Evolutionary conservation across 2,888 invertebrate genomes (phyloP), one percentile per base, ranked within the genome.

Genomic region (Drosophila tanythrix): DNA sequence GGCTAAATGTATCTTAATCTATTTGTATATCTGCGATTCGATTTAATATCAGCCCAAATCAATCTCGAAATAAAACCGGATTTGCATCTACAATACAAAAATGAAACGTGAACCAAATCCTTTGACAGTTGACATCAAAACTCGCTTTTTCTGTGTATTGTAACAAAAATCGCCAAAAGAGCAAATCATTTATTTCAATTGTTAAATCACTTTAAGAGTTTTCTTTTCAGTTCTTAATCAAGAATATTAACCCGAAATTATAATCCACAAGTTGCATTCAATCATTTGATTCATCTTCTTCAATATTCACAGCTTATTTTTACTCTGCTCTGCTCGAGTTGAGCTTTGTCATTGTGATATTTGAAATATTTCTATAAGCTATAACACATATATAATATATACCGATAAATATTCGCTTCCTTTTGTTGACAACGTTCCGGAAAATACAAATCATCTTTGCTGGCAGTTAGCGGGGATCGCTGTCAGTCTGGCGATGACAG

Each of bases 81-180:
- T 33, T 27, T 38, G 59, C 65, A 10, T 43, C 36, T 46, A 38
- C 31, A 40, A 43, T 59, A 50, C 55, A 53, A 46, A 57, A 60
- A 57, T 62, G 56, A 73, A 63, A 65, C 51, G 67, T 51, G 70
- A 70, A 71, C 80, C 82, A 89, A 88, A 89, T 79, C 70, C 79
- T 70, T 74, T 90, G 89, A 84, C 91, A 88, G 81, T 77, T 83
- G 76, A 89, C 89, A 89, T 76, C 84, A 74, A 83, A 89, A 79
- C 70, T 77, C 89, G 82, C 81, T 90, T 90, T 82, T 79, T 2
- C 10, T 21, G 29, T 43, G 35, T 46, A 31, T 21, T 64, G 52
- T 33, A 27, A 27, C 25, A 13, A 38, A 51, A 40, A 46, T n/a
- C 11, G 25, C 29, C 15, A 35, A 15, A 15, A 11, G 3, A 5